These are phyloP conservation scores for Siniperca knerii DNA, from an alignment of 2,113 vertebrate species.

Conservation along the genomic window DNA sequence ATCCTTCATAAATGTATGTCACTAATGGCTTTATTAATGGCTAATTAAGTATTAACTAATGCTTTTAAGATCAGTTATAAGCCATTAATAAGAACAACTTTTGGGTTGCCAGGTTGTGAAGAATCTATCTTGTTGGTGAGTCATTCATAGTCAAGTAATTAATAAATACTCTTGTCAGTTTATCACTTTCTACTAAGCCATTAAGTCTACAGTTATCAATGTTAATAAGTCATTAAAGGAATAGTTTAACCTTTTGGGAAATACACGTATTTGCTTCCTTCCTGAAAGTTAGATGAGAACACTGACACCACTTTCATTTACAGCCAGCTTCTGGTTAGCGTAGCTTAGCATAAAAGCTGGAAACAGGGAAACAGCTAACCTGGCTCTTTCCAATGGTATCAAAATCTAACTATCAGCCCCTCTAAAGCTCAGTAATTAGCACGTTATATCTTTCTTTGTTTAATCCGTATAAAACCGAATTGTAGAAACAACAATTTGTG, in stretches of 20 bases:
- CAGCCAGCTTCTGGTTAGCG: background rate
- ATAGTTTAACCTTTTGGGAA: background rate
- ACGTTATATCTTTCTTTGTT: background rate
- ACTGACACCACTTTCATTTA: background rate
- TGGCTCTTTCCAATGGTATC: too few relatives aligned
- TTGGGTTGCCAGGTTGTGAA: constrained; percentile 2
- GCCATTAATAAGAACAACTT: background rate
- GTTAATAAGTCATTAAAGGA: background rate
- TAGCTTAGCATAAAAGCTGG: background rate
- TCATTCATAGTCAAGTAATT: background rate
- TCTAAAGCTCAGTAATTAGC: background rate
- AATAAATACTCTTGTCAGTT: background rate
- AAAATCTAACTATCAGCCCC: too few relatives aligned
- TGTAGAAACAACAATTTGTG: background rate
- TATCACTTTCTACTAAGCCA: background rate
- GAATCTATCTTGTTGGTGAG: background rate
- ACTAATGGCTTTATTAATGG: background rate
- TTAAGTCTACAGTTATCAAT: background rate
- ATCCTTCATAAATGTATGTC: constrained; percentile 1
- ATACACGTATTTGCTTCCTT: background rate
- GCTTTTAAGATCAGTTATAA: background rate
- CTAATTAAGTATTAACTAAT: background rate
- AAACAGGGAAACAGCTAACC: too few relatives aligned
- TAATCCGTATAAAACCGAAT: background rate
- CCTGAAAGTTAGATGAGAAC: background rate